Evolutionary conservation across 2,797 vertebrate genomes (phyloP), one percentile per base, ranked within the genome.

Genomic region (Gallinago stenura): DNA sequence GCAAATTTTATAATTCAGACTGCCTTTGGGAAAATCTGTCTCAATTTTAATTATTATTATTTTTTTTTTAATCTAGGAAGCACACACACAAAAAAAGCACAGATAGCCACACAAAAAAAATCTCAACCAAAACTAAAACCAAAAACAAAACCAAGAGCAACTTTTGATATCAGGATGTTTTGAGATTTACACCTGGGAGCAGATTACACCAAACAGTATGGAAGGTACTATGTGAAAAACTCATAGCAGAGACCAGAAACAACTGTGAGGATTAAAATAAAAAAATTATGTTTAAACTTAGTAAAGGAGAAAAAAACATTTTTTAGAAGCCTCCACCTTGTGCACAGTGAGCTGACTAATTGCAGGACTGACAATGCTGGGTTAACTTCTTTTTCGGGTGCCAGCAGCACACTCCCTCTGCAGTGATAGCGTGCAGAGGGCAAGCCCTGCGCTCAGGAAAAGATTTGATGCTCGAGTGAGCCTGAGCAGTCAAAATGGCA

Each of bases 401-500:
- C 71, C 75, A 94, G 72, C 51, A 77, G 24, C 1, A 3, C 41
- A 31, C 33, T 85, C 5, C 12, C 60, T 88, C 89, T 83, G 58
- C 84, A 94, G 72, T 75, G 53, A 94, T 58, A 94, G 95, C 50
- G 8, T 93, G 93, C 95, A 93, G 60, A 95, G 62, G 87, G 83
- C 70, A 95, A 92, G 85, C n/a, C 75, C 86, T 75, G 68, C 0
- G 3, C 94, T 93, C 83, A 89, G 14, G 22, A 87, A 95, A 93
- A 91, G 64, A 96, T 96, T 31, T 95, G 77, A 95, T 72, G 92
- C 94, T 94, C 9, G 20, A 94, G 41, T 72, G 87, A 95, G 41
- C 78, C 79, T 15, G 1, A 97, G 93, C 21, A 9, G 69, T 43
- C 5, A 1, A 95, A 95, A 94, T 65, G 72, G 87, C 83, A 96